Percentiles rank a stretch among this genome's conserved stretches.
These are phyloP conservation scores for Nemotelus nigrinus DNA, from an alignment of 2,888 invertebrate genomes.

Conservation along the genomic window DNA sequence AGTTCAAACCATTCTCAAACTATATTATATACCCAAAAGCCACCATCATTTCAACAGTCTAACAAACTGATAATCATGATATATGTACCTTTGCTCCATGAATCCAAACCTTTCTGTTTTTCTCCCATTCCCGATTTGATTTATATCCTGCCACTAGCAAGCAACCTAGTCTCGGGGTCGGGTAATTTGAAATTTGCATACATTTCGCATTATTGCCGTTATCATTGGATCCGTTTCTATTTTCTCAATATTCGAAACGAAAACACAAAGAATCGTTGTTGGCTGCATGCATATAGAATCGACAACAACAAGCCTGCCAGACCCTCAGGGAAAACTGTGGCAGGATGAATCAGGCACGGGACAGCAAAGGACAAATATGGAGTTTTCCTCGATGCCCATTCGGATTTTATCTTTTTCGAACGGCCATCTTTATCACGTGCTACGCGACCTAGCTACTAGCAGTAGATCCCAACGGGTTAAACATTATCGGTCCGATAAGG, in stretches of 20 bases:
- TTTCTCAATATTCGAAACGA: conserved; percentile 49
- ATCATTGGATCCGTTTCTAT: conserved; percentile 46
- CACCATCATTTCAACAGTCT: too few relatives aligned
- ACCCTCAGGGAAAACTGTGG: background rate
- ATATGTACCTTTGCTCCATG: conserved; percentile 1
- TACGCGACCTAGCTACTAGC: background rate
- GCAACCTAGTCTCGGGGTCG: background rate
- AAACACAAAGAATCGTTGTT: conserved; percentile 29
- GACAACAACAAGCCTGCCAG: background rate
- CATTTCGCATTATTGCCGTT: conserved; percentile 49
- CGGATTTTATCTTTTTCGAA: conserved; percentile 14
- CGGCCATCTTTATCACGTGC: conserved; percentile 47
- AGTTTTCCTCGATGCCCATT: background rate
- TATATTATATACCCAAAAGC: too few relatives aligned
- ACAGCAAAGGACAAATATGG: background rate
- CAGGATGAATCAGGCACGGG: background rate
- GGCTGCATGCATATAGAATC: too few relatives aligned
- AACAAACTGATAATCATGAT: background rate
- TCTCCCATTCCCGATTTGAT: background rate
- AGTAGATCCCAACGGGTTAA: too few relatives aligned
- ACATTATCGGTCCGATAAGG: background rate
- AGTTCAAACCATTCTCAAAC: too few relatives aligned
- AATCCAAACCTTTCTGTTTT: background rate
- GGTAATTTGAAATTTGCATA: conserved; percentile 44
- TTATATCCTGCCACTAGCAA: too few relatives aligned